A percentile compares a stretch with the other conserved stretches of the same genome.
Conservation (phyloP, 1,140 invertebrate genomes). For the Lepidurus packardi region DNA sequence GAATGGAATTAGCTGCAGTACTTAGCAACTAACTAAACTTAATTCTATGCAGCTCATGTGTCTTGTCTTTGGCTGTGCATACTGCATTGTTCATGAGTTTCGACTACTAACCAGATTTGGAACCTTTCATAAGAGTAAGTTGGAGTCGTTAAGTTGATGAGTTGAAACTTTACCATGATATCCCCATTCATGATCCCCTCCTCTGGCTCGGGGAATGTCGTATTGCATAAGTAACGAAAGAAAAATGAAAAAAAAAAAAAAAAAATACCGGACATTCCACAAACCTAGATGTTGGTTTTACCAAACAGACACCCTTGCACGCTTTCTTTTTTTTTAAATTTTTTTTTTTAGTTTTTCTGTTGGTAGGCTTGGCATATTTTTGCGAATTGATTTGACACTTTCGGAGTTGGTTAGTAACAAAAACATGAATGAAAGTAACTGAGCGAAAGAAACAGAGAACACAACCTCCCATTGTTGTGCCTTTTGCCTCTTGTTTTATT, state of each 20-base stretch:
- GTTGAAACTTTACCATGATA: not conserved
- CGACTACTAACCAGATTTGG: not conserved
- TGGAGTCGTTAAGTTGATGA: not conserved
- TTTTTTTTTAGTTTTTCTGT: not conserved
- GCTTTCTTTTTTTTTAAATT: constrained; percentile 8
- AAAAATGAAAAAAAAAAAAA: not conserved
- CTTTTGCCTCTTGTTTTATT: constrained; percentile 22
- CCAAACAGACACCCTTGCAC: not conserved
- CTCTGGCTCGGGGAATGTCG: not conserved
- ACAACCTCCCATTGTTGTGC: constrained; percentile 14
- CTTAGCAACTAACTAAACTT: not conserved
- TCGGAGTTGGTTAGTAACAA: not conserved
- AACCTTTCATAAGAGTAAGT: not conserved
- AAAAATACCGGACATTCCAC: not conserved
- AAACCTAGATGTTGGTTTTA: too few species aligned
- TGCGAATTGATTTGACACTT: too few species aligned
- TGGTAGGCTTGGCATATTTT: not conserved
- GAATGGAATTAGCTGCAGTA: not conserved
- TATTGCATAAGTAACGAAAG: not conserved
- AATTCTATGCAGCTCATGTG: not conserved
- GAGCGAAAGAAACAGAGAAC: not conserved
- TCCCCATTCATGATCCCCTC: not conserved
- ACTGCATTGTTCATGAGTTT: not conserved
- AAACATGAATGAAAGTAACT: not conserved
- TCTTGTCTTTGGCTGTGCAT: not conserved